These are phyloP conservation scores for Xerus inauris DNA, from an alignment of 2,113 vertebrate species.

Conservation along the genomic window DNA sequence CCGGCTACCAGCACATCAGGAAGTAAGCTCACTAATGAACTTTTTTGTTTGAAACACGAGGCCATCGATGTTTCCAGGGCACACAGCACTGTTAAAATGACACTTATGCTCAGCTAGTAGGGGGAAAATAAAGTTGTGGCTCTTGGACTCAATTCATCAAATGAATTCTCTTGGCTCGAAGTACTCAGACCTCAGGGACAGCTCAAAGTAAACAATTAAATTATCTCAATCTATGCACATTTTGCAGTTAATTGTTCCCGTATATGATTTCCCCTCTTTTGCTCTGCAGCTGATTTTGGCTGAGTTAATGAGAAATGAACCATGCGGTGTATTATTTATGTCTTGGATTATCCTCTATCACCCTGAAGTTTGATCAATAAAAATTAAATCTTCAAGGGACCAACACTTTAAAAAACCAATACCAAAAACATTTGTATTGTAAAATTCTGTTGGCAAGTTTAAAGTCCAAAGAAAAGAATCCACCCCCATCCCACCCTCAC, in stretches of 20 bases:
- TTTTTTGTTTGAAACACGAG: constrained; percentile 48
- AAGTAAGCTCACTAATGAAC: constrained; percentile 51
- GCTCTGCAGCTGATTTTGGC: constrained; percentile 15
- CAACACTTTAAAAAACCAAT: constrained; percentile 39
- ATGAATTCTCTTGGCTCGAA: constrained; percentile 57
- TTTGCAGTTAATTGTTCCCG: constrained; percentile 45
- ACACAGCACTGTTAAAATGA: constrained; percentile 14
- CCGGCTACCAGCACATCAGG: constrained; percentile 42
- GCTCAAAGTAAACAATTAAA: constrained; percentile 60
- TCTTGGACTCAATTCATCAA: constrained; percentile 38
- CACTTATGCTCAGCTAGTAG: not conserved
- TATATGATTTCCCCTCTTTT: constrained; percentile 24
- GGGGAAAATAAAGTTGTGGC: constrained; percentile 22
- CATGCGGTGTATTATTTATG: constrained; percentile 62
- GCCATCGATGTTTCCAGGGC: not conserved
- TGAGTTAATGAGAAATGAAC: constrained; percentile 66
- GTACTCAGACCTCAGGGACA: constrained; percentile 6
- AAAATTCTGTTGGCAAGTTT: constrained; percentile 34
- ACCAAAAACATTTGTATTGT: not conserved
- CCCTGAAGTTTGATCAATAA: constrained; percentile 55
- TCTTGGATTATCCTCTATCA: constrained; percentile 49
- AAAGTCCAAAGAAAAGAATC: not conserved
- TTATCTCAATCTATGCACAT: constrained; percentile 48
- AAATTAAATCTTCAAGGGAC: constrained; percentile 54
- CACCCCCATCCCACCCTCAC: no score